phyloP scores from a whole-genome alignment of 1,140 invertebrate genomes.

The Pararge aegeria region DNA sequence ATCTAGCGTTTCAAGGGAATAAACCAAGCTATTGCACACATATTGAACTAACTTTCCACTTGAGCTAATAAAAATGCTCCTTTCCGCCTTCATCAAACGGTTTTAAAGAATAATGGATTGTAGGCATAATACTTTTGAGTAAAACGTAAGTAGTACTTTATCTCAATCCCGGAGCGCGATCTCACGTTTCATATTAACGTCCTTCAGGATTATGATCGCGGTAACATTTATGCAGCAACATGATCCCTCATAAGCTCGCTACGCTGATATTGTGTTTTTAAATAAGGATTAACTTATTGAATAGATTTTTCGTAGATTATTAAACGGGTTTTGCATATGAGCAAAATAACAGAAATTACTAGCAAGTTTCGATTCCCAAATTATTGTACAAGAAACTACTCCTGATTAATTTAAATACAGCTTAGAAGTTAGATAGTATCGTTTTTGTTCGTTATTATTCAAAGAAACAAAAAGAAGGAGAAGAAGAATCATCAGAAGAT shows the following conservation, averaged over 20 bases:
- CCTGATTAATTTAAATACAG: too few relatives aligned
- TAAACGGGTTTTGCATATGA: too few relatives aligned
- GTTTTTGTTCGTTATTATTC: too few relatives aligned
- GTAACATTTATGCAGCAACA: slow-evolving; percentile 52
- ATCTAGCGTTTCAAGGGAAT: too few relatives aligned
- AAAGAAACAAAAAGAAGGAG: too few relatives aligned
- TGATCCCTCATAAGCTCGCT: slow-evolving; percentile 26
- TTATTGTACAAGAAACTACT: too few relatives aligned
- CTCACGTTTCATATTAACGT: slow-evolving; percentile 54
- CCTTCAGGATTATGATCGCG: slow-evolving; percentile 36
- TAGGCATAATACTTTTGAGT: slow-evolving; percentile 13
- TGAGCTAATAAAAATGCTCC: not conserved
- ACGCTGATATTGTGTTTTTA: slow-evolving; percentile 2
- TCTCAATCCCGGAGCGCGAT: slow-evolving; percentile 31
- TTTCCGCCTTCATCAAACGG: not conserved
- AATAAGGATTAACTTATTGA: not conserved
- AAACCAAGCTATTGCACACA: too few relatives aligned
- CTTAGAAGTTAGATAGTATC: too few relatives aligned
- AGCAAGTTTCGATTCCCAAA: too few relatives aligned
- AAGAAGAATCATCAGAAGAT: too few relatives aligned
- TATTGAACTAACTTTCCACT: not conserved
- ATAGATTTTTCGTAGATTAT: too few relatives aligned
- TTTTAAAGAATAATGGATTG: slow-evolving; percentile 11
- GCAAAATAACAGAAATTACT: too few relatives aligned
- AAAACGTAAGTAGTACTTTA: slow-evolving; percentile 27